A percentile compares a stretch with the other conserved stretches of the same genome.
Conservation (phyloP, 2,113 vertebrate genomes). For the Theristicus caerulescens region DNA sequence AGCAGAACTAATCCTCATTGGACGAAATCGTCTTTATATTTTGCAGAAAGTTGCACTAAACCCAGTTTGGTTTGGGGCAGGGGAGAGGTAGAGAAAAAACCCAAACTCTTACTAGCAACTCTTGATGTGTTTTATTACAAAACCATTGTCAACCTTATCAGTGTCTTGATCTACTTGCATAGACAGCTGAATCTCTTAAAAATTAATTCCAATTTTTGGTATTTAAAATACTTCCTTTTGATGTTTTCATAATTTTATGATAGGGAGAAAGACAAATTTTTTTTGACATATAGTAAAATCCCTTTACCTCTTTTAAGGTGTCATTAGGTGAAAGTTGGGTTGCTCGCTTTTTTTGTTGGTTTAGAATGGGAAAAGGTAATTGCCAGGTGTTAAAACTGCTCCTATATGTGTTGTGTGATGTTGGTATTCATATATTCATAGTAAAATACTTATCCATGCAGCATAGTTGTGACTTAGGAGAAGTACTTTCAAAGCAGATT, state of each 20-base stretch:
- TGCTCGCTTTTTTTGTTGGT: background rate
- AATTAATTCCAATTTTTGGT: background rate
- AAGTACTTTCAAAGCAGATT: background rate
- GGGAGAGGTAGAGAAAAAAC: background rate
- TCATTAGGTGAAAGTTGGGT: background rate
- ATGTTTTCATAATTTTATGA: background rate
- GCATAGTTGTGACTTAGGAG: background rate
- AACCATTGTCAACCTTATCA: background rate
- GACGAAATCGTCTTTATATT: background rate
- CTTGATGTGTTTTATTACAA: background rate
- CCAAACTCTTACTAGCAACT: background rate
- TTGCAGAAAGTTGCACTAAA: background rate
- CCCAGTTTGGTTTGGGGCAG: background rate
- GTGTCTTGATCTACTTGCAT: background rate
- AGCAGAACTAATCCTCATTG: background rate
- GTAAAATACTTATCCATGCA: background rate
- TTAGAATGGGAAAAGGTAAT: background rate
- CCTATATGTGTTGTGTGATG: background rate
- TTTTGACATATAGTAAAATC: background rate
- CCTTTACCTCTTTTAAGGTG: accelerated
- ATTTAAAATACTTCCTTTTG: background rate
- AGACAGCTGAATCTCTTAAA: background rate
- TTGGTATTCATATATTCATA: background rate
- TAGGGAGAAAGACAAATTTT: background rate
- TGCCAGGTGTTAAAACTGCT: background rate